phyloP scores from a whole-genome alignment of 2,797 vertebrate species.

The Iguana delicatissima region DNA sequence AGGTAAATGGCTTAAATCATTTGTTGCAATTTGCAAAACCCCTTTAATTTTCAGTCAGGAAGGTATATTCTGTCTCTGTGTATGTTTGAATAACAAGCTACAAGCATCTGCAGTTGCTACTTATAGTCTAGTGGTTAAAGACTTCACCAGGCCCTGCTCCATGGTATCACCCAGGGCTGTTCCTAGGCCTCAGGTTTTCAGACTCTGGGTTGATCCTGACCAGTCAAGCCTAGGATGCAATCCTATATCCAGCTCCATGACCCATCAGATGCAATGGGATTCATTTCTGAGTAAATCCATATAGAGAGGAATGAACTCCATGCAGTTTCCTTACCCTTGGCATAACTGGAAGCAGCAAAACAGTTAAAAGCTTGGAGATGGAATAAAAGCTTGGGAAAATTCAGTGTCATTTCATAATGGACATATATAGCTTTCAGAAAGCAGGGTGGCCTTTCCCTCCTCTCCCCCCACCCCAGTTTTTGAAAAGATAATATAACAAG shows the following conservation, averaged over 20 bases:
- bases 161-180: no score
- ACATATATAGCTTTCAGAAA: conserved; percentile 44
- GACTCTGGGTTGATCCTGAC: neutral
- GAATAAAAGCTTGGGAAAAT: neutral
- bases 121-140: no score
- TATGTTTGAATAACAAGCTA: no score
- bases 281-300: neutral
- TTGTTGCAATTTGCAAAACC: neutral
- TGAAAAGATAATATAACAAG: conserved; percentile 54
- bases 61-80: neutral
- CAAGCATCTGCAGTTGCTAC: no score
- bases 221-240: neutral
- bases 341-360: neutral
- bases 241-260: neutral
- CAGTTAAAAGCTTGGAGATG: neutral
- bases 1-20: no score
- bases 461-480: no score
- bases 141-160: no score
- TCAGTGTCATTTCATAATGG: conserved; percentile 37
- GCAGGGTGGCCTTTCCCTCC: neutral
- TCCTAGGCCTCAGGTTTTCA: no score
- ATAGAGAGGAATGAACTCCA: no score
- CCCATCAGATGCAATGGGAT: neutral
- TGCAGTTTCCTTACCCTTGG: rapidly evolving
- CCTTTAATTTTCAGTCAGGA: neutral